Evolutionary conservation across 2,888 invertebrate genomes (phyloP).

Genomic region (Caenorhabditis angaria): DNA sequence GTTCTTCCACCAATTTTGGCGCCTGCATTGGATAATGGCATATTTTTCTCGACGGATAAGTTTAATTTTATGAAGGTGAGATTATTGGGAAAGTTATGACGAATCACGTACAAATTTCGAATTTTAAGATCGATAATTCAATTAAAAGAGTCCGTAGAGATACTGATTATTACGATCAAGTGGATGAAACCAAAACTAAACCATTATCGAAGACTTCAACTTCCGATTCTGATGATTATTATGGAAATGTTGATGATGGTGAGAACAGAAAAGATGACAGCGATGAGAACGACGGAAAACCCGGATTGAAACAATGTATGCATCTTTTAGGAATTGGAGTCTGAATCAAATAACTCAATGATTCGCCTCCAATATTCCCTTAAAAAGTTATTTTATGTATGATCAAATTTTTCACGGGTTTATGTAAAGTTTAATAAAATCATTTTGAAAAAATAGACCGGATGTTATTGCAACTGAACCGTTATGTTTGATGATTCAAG

Average conservation of each 20-base stretch:
- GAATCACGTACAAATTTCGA: neutral
- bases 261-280: constrained; percentile 26
- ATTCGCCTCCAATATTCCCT: no score
- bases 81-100: neutral
- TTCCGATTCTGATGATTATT: constrained; percentile 40
- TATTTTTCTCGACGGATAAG: constrained; percentile 49
- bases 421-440: neutral
- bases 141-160: constrained; percentile 40
- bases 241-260: constrained; percentile 37
- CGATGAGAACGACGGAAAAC: constrained; percentile 17
- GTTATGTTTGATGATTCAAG: no score
- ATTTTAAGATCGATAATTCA: constrained; percentile 21
- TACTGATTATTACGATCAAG: constrained; percentile 47
- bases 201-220: neutral
- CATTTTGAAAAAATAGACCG: neutral
- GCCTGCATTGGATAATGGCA: constrained; percentile 41
- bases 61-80: constrained; percentile 40
- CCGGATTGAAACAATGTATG: constrained; percentile 48
- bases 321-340: constrained; percentile 47
- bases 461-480: no score
- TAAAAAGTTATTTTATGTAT: no score
- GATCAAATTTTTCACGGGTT: neutral
- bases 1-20: constrained; percentile 45
- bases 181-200: constrained; percentile 27
- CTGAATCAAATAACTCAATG: neutral